Evolutionary conservation across 1,140 invertebrate species (phyloP), one percentile per base, ranked within the genome.

Genomic region (Aphelenchoides avenae): DNA sequence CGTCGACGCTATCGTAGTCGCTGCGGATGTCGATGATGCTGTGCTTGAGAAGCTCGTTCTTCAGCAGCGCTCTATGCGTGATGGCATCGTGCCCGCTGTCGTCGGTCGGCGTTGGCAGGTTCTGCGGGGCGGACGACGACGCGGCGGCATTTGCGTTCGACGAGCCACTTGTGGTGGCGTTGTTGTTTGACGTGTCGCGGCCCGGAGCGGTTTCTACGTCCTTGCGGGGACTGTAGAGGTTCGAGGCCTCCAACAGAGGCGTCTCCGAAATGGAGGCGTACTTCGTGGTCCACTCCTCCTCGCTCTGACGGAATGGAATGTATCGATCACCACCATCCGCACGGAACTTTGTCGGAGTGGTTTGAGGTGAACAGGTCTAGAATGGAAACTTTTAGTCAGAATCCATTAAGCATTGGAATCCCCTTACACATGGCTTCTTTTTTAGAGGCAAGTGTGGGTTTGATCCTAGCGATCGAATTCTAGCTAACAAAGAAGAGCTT

Each of bases 21-120:
- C 46, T 72, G 56, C 70, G 36, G 40, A 75, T 75, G 56, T 77
- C 75, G 43, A 71, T 68, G 49, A 77, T 77, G 13, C 46, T 62
- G 30, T 75, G 73, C 30, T 71, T 56, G 4, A 75, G 66, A 36
- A 75, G 52, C 46, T 75, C 73, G 48, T 75, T 75, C 13, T 66
- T 59, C 1, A 75, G 51, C 15, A 75, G 40, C 2, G 75, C 73
- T 41, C 65, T 15, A 27, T 73, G 56, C 7, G 74, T 76, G 3
- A 71, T 33, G 29, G 52, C 41, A 40, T 76, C 72, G 37, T 75
- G 73, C 7, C 51, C 27, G 9, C 49, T 31, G 39, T 75, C 73
- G 24, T 75, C 73, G 1, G 26, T 56, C 52, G 29, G 57, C n/a
- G 26, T 29, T 22, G 44, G n/a, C 15, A 53, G 18, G n/a, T 42